Evolutionary conservation across 1,140 invertebrate genomes (phyloP).

Genomic region (Drosophila kanapiae): DNA sequence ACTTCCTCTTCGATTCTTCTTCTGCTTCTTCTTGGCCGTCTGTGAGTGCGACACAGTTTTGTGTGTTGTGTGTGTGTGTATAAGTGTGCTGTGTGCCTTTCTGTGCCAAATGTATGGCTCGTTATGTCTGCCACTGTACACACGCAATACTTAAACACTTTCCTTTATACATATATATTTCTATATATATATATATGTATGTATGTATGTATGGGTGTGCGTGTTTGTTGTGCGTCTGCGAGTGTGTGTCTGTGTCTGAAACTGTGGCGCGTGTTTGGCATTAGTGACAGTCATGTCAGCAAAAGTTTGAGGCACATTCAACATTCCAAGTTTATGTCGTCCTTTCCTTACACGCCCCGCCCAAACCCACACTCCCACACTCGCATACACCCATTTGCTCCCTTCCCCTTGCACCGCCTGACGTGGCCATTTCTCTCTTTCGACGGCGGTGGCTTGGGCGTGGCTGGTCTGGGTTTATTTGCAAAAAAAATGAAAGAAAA

Average conservation of each 20-base stretch:
- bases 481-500: constrained; percentile 3
- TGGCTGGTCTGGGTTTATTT: constrained; percentile 30
- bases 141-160: constrained; percentile 5
- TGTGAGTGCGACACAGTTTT: constrained; percentile 77
- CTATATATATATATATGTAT: background rate
- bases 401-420: background rate
- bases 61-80: constrained; percentile 27
- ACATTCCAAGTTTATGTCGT: constrained; percentile 82
- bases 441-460: constrained; percentile 21
- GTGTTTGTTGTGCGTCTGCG: constrained; percentile 67
- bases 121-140: constrained; percentile 53
- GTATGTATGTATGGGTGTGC: constrained; percentile 27
- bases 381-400: background rate
- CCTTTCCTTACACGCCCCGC: constrained; percentile 29
- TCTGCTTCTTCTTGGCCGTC: constrained; percentile 26
- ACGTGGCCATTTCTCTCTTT: background rate
- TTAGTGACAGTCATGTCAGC: constrained; percentile 84
- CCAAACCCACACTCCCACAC: background rate
- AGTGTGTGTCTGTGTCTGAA: constrained; percentile 70
- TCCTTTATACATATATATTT: constrained; percentile 5
- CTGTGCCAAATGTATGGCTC: constrained; percentile 75
- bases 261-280: constrained; percentile 83
- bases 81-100: constrained; percentile 47
- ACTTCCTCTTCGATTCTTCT: constrained; percentile 19
- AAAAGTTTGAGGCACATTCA: constrained; percentile 83